Base-by-base conservation (phyloP, 2,888 invertebrate genomes). In the Drosophila rubida region DNA sequence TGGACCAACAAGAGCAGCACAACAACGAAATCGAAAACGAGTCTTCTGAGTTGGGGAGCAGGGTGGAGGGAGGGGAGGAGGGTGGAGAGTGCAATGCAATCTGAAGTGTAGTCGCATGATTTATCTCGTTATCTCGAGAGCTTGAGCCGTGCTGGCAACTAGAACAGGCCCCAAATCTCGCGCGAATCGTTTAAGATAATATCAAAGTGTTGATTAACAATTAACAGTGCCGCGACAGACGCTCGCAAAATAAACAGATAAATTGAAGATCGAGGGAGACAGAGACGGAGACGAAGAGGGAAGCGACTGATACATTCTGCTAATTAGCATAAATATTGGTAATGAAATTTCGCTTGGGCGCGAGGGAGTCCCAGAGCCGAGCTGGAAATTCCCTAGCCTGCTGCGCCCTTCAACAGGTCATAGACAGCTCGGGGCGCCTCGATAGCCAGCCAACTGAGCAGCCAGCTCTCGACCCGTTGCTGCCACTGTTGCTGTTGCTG, bases 401-500 rank as follows among this genome's bases (percentile, higher is more conserved):
- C 27, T 16, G 9, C 55, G 62, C 57, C 71, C 53, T 74, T 67
- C 60, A 6, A 39, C 39, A 35, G 51, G 30, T 61, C 39, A 42
- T 57, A 16, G 30, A 30, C 67, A 30, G 44, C 14, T 42, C 19
- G 42, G 6, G 19, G n/a, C n/a, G 7, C 32, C 37, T 37, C 9
- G 14, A n/a, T 32, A n/a, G 13, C 32, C 32, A 32, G 5, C 35
- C 35, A 37, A 32, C 25, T 11, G 23, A 9, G 16, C 11, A 5
- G 11, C 11, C 2, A 22, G 37, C 35, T 35, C 19, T 48, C 32
- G 11, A 32, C 11, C 16, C 8, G 27, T 11, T 46, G 23, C 32
- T 58, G 41, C 50, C n/a, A 32, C 22, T 60, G 55, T 16, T 42
- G 39, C 7, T 49, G 44, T 16, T 57, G 25, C 8, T 57, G 41